Percentiles rank a stretch among this genome's conserved stretches.
Conservation (phyloP, 2,888 invertebrate species). For the Meta bourneti region DNA sequence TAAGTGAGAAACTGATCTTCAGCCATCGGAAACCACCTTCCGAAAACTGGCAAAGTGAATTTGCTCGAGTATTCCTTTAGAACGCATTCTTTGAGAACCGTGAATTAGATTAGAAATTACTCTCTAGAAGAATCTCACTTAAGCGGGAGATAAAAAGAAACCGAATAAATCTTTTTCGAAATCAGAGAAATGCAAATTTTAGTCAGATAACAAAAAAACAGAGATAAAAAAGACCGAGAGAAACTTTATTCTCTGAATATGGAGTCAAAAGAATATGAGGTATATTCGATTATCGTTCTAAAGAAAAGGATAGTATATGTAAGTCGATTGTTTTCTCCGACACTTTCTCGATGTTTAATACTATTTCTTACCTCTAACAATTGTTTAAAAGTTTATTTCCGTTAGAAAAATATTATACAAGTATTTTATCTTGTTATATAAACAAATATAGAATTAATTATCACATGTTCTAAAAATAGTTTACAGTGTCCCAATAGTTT, state of each 20-base stretch:
- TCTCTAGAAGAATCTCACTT: not conserved
- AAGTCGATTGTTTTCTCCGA: not conserved
- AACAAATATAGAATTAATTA: too few species aligned
- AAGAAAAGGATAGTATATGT: not conserved
- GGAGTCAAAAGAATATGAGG: not conserved
- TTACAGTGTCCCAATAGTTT: too few species aligned
- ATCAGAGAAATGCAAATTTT: not conserved
- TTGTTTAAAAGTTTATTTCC: too few species aligned
- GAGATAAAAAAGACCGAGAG: not conserved
- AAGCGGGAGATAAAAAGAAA: not conserved
- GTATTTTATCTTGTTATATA: too few species aligned
- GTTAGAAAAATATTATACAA: too few species aligned
- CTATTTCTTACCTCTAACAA: too few species aligned
- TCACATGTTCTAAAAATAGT: too few species aligned
- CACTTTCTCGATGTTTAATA: too few species aligned
- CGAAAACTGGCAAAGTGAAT: not conserved
- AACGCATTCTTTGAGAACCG: not conserved
- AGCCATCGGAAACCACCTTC: not conserved
- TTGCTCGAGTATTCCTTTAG: not conserved
- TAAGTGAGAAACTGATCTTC: not conserved
- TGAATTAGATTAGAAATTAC: not conserved
- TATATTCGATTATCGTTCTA: not conserved
- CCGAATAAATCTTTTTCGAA: not conserved
- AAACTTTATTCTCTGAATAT: not conserved
- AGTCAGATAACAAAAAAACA: not conserved